Conservation (phyloP, 2,888 invertebrate genomes). For the Microplitis deprimator region DNA sequence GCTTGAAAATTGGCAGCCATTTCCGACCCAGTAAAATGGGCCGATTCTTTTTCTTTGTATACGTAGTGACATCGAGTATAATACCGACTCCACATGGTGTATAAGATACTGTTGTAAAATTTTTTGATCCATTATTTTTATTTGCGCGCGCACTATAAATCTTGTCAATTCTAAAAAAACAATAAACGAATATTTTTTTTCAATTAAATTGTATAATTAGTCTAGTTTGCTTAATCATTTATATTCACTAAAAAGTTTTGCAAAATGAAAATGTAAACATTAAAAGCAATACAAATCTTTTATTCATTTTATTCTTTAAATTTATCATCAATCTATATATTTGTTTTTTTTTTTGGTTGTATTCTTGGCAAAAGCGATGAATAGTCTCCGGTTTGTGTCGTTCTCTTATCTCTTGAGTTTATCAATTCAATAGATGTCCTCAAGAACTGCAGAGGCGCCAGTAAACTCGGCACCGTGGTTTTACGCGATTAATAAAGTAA, state of each 20-base stretch:
- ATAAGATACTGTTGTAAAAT: neutral
- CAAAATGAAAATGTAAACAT: neutral
- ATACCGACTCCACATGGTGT: too few relatives aligned
- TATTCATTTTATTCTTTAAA: neutral
- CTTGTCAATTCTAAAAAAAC: neutral
- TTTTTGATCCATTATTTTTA: neutral
- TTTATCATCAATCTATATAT: neutral
- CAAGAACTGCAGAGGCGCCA: constrained; percentile 33
- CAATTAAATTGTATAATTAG: neutral
- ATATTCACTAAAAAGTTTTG: neutral
- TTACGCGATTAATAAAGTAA: constrained; percentile 40
- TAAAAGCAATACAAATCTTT: neutral
- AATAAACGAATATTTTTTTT: neutral
- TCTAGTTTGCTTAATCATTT: neutral
- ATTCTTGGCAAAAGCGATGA: constrained; percentile 27
- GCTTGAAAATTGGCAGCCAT: too few relatives aligned
- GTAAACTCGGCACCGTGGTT: constrained; percentile 37
- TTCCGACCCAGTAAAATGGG: too few relatives aligned
- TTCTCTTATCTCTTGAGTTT: constrained; percentile 32
- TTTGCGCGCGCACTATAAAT: neutral
- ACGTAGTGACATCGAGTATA: too few relatives aligned
- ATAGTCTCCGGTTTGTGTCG: constrained; percentile 28
- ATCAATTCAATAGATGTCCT: constrained; percentile 39
- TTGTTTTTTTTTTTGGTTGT: neutral
- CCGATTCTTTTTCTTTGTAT: too few relatives aligned